These are phyloP conservation scores for Cinclus cinclus DNA, from an alignment of 2,113 vertebrate genomes.

Conservation along the genomic window DNA sequence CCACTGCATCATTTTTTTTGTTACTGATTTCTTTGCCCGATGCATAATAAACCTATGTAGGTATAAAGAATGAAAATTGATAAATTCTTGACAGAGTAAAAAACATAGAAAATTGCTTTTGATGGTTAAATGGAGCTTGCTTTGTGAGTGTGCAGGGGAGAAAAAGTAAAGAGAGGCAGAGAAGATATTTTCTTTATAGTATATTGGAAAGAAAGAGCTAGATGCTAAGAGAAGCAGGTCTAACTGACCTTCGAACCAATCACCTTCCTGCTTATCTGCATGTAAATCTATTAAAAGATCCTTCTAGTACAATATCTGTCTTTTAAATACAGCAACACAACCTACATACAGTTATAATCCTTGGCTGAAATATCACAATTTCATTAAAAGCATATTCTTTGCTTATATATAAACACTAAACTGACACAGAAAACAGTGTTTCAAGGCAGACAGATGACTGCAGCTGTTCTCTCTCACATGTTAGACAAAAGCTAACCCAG, in stretches of 20 bases:
- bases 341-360: background rate
- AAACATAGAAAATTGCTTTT: background rate
- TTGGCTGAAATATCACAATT: background rate
- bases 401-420: background rate
- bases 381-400: background rate
- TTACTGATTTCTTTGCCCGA: background rate
- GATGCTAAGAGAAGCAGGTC: background rate
- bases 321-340: background rate
- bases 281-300: background rate
- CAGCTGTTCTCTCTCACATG: background rate
- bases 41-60: rapidly evolving
- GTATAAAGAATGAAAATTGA: background rate
- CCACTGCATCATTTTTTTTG: background rate
- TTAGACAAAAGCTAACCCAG: background rate
- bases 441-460: background rate
- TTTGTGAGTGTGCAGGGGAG: background rate
- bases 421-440: background rate
- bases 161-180: background rate
- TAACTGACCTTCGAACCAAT: background rate
- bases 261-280: background rate
- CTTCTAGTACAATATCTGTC: background rate
- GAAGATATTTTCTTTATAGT: background rate
- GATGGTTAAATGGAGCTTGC: background rate
- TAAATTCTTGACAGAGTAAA: background rate
- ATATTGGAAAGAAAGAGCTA: background rate